Conservation (phyloP, 2,888 invertebrate genomes). For the Drosophila mettleri region DNA sequence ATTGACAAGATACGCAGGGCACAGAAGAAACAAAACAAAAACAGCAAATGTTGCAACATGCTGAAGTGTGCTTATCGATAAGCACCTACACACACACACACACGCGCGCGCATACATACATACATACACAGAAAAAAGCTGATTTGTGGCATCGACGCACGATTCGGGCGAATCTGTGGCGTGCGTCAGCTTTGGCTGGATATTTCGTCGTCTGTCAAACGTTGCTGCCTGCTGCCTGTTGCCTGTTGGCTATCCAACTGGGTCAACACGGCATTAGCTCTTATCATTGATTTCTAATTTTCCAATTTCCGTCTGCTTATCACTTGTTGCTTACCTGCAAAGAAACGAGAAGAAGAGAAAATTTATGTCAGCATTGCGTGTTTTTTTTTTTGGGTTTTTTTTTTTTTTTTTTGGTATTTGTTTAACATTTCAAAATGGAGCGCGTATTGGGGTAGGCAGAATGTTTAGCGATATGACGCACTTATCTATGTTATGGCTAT, state of each 20-base stretch:
- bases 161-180: constrained; percentile 51
- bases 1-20: constrained; percentile 45
- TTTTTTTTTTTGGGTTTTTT: too few species aligned
- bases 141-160: constrained; percentile 14
- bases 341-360: constrained; percentile 27
- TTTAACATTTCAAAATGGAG: constrained; percentile 15
- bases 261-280: constrained; percentile 39
- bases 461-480: background rate
- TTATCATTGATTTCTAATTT: constrained; percentile 30
- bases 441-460: constrained; percentile 44
- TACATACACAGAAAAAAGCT: background rate
- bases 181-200: constrained; percentile 49
- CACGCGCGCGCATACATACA: background rate
- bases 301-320: constrained; percentile 36
- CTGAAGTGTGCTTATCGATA: background rate
- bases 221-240: background rate
- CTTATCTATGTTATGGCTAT: background rate
- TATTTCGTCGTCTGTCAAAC: constrained; percentile 61
- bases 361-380: constrained; percentile 25
- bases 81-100: background rate
- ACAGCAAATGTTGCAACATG: constrained; percentile 9
- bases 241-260: constrained; percentile 45
- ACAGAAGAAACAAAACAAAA: constrained; percentile 3
- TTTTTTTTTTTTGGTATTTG: too few species aligned
- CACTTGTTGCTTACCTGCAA: constrained; percentile 48